Evolutionary conservation across 2,888 invertebrate species (phyloP), one percentile per base, ranked within the genome.

Genomic region (Melanchra persicariae): DNA sequence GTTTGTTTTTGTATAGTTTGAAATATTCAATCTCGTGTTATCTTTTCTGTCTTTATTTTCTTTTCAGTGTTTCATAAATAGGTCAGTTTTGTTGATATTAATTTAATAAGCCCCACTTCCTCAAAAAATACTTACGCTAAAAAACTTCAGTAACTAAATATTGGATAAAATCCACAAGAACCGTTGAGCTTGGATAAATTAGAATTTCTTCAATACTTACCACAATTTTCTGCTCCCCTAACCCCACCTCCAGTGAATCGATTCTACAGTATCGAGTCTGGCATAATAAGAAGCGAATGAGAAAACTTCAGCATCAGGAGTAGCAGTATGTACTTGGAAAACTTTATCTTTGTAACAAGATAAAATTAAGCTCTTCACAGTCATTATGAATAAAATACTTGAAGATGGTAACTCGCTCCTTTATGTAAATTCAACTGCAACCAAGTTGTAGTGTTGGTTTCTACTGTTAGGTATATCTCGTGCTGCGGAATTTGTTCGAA

Each of bases 271-370:
- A 77, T 81, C 51, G 55, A 51, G 45, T 54, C 24, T n/a, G 26
- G 45, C 68, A 77, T 69, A 68, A 63, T 73, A 74, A 69, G 58
- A 57, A 54, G 2, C 4, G 57, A 78, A 81, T 71, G 69, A 78
- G 78, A 72, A 81, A 78, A 81, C 30, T 81, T 81, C 78, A 9
- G 10, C 52, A 70, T 45, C 68, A 63, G 58, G 26, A 62, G 43
- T 51, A 66, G 62, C 45, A 4, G 55, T 70, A 59, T 78, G 74
- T 65, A 62, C 63, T 72, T 40, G 15, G 59, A 9, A 49, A 73
- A 76, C 65, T 70, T 76, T 63, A 49, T 57, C 66, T 54, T 66
- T 52, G n/a, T 34, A 26, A 55, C 12, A 51, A 10, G 24, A 57
- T 37, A 19, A 34, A 68, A 63, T 66, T 60, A 65, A 52, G 37